Base-by-base conservation (phyloP, 2,888 invertebrate genomes). In the Eulithis testata region DNA sequence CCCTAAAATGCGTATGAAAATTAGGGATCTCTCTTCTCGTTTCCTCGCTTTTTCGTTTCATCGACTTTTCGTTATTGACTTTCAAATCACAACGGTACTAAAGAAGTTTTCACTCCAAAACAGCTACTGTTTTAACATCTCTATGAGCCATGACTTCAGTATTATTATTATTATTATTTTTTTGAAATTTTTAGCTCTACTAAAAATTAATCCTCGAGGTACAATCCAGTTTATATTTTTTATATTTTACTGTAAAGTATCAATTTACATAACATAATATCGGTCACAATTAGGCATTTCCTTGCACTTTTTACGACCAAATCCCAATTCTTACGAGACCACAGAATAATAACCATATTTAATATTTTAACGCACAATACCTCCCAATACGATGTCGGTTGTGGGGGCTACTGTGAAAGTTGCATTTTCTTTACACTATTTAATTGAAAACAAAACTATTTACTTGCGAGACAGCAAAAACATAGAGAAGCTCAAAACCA, bases 371-470 rank as follows among this genome's bases (percentile, higher is more conserved):
- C 71, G 74, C 70, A 74, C 71, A 69, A 72, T 78, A 78, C 79
- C 78, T 76, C 79, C 78, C 78, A 81, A 81, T 77, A 73, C 72
- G 80, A 75, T 65, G 58, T 68, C 72, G 70, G 68, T 71, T 66
- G 62, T 54, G 58, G 55, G 65, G 36, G 1, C 60, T 66, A 63
- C 62, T 58, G 36, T 56, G 63, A 63, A 63, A 27, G 3, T 5
- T 52, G 8, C 40, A 12, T 11, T 52, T 52, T 21, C 3, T 9
- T 11, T 9, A 11, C 40, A 40, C 40, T 40, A 11, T 40, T 40
- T 40, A 40, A 40, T 40, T 40, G 31, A 21, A 21, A 0, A 40
- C 9, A 8, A 0, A 8, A 8, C 40, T 40, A 11, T 40, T 40
- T 40, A 40, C 3, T 40, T 40, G 31, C 31, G 6, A 31, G 31